A percentile compares a stretch with the other conserved stretches of the same genome.
Conservation (phyloP, 2,113 vertebrate species). For the Hemiscyllium ocellatum region DNA sequence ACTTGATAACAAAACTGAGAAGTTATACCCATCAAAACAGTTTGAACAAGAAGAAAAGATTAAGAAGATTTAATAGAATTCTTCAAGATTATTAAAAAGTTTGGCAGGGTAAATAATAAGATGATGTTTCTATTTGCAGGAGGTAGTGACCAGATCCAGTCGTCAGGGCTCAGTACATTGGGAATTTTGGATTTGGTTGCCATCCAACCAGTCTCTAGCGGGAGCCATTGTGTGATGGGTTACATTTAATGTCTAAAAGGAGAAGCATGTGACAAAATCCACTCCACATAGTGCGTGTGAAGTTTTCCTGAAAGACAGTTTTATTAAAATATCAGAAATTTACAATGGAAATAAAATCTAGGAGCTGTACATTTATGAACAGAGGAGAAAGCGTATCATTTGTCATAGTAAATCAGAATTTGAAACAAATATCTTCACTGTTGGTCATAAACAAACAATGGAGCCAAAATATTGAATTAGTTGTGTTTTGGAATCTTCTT, state of each 20-base stretch:
- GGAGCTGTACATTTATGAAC: not conserved
- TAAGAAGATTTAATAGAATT: not conserved
- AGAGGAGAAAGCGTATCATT: not conserved
- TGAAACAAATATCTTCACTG: not conserved
- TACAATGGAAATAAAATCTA: not conserved
- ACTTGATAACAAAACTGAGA: not conserved
- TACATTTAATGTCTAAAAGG: not conserved
- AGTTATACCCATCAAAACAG: not conserved
- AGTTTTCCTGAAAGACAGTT: not conserved
- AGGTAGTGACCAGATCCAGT: not conserved
- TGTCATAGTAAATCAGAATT: not conserved
- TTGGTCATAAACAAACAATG: not conserved
- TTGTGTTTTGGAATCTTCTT: not conserved
- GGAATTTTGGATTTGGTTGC: not conserved
- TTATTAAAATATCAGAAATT: not conserved
- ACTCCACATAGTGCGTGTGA: not conserved
- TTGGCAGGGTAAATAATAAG: not conserved
- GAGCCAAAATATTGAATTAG: not conserved
- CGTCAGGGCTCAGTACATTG: not conserved
- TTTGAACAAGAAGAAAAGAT: not conserved
- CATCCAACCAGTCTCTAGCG: not conserved
- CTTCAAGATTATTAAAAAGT: not conserved
- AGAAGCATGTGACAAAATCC: not conserved
- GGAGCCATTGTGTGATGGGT: not conserved
- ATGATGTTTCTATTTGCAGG: not conserved